Evolutionary conservation across 2,797 vertebrate genomes (phyloP), one percentile per base, ranked within the genome.

Genomic region (Trachops cirrhosus): DNA sequence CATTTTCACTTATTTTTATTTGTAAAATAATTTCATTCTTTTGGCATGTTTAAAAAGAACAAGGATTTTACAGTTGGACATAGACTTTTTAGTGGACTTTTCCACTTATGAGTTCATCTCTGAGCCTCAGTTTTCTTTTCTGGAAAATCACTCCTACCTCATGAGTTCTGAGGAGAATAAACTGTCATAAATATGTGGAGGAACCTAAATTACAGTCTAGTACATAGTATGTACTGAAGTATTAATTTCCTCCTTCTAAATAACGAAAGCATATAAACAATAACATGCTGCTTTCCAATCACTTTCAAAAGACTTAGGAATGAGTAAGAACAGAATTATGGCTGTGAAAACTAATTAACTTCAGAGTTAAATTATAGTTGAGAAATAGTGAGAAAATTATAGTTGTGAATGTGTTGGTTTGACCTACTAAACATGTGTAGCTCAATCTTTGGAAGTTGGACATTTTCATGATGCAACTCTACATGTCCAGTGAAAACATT

Each of bases 1-100:
- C 67, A 57, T 62, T 83, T 84, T 9, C 68, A 21, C n/a, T 68
- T 84, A 68, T 83, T 92, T 93, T 83, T 96, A 74, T 89, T 44
- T 89, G 75, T 71, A 21, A 91, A 86, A 62, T 50, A 78, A 74
- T 62, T 64, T 74, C 34, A 39, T 85, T 62, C 41, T 34, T 93
- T 62, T 48, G 70, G 54, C 34, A 68, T 8, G 2, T 52, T 74
- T 75, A 62, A 62, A 85, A 88, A 44, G 44, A 74, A 3, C 15
- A n/a, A 90, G 44, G 21, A 21, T 34, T 85, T 59, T n/a, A 68
- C 32, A 26, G n/a, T 50, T 50, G 82, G 44, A 70, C 29, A 6
- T 89, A 50, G n/a, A 29, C 59, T 89, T 95, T 71, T 29, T 2
- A 10, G 39, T 50, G 24, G 29, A 26, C 5, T 83, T 92, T 91